Conservation (phyloP, 2,888 invertebrate genomes). For the Volucella zonaria region DNA sequence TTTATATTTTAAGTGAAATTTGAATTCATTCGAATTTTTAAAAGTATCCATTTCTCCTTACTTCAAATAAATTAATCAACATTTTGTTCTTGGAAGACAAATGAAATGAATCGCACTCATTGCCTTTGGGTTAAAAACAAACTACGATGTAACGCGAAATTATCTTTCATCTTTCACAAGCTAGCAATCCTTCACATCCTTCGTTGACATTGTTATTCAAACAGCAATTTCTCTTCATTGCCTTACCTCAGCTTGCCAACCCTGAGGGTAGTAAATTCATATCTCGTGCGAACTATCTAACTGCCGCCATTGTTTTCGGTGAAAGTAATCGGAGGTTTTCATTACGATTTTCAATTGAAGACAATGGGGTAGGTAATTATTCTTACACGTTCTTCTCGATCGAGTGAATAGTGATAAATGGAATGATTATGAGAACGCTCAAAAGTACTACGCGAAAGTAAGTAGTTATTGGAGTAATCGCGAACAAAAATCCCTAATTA, state of each 20-base stretch:
- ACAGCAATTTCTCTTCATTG: conserved; percentile 68
- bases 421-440: conserved; percentile 2
- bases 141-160: conserved; percentile 38
- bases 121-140: too few species aligned
- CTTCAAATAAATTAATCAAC: too few species aligned
- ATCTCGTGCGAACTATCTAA: conserved; percentile 37
- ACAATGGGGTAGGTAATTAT: conserved; percentile 69
- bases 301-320: conserved; percentile 60
- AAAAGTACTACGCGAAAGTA: not conserved
- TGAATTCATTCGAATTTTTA: too few species aligned
- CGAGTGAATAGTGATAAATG: conserved; percentile 9
- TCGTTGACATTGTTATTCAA: conserved; percentile 42
- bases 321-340: conserved; percentile 65
- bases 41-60: too few species aligned
- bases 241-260: conserved; percentile 63
- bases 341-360: conserved; percentile 53
- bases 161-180: conserved; percentile 65
- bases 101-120: too few species aligned
- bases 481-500: not conserved
- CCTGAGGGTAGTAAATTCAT: conserved; percentile 66
- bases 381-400: conserved; percentile 50
- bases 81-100: too few species aligned
- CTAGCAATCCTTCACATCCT: conserved; percentile 51
- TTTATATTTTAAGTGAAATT: too few species aligned
- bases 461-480: not conserved